Evolutionary conservation across 2,797 vertebrate species (phyloP).

Genomic region (Thunnus albacares): DNA sequence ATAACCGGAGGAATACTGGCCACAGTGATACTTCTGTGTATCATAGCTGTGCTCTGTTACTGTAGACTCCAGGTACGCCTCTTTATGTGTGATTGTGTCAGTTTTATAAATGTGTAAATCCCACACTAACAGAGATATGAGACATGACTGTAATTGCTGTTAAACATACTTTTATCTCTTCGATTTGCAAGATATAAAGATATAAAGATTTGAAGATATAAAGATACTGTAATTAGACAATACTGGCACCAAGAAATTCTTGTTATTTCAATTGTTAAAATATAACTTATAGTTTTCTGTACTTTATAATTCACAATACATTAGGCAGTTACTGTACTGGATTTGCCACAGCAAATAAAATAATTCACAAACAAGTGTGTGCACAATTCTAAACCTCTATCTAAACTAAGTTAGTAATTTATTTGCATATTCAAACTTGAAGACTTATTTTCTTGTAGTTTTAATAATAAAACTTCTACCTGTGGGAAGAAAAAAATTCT

Average conservation of each 20-base stretch:
- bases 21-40: slow-evolving; percentile 97
- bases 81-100: not conserved
- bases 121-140: no score
- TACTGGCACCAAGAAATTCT: not conserved
- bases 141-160: no score
- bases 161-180: no score
- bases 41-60: slow-evolving; percentile 98
- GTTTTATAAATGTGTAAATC: not conserved
- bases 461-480: no score
- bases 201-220: not conserved
- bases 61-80: slow-evolving; percentile 95
- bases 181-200: not conserved
- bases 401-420: not conserved
- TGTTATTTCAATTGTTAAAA: not conserved
- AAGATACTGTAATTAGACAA: not conserved
- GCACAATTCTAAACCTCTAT: no score
- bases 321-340: not conserved
- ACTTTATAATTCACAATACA: not conserved
- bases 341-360: not conserved
- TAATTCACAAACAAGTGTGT: no score
- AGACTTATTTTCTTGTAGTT: no score
- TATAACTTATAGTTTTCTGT: no score
- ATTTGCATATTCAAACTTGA: no score
- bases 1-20: slow-evolving; percentile 99
- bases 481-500: no score